Evolutionary conservation across 2,888 invertebrate species (phyloP), one percentile per base, ranked within the genome.

Genomic region (Coelinius sp.): DNA sequence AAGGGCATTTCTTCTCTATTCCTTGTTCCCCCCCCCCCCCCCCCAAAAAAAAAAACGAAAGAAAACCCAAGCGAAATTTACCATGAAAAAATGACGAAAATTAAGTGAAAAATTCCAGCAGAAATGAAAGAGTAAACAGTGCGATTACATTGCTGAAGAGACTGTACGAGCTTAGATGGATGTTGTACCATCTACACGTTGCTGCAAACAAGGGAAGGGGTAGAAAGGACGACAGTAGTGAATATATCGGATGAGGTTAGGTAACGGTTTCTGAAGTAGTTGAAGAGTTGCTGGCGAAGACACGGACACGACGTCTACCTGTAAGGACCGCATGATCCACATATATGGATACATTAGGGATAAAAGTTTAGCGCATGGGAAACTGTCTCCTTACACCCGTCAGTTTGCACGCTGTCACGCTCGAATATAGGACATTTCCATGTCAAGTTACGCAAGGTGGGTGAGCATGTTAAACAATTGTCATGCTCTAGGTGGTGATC

Each of bases 261-360:
- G 78, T 85, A 85, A 85, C 85, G 85, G 85, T 85, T 77, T 73
- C 73, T 66, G 76, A 79, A 77, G 79, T 79, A 81, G 79, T 80
- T 80, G 81, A 82, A 83, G 73, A 75, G 78, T 75, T 73, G 76
- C 76, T 74, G 38, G 38, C 24, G 35, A 59, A 59, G 59, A 82
- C 81, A 83, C 81, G 81, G 85, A 83, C 83, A 84, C 83, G 82
- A 79, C 80, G 81, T 78, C 81, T 75, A 80, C 80, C 80, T 77
- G 75, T 78, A 78, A 73, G 67, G 59, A 27, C 44, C 64, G 56
- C 59, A 59, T 59, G 59, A 59, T 59, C 59, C 59, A 59, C 31
- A 59, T 59, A 59, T 59, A 31, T 31, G 35, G 31, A 35, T 31
- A 59, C 59, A 59, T 59, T 31, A 59, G 59, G n/a, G 35, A 59